phyloP scores from a whole-genome alignment of 2,797 vertebrate species.

The Siniperca scherzeri region DNA sequence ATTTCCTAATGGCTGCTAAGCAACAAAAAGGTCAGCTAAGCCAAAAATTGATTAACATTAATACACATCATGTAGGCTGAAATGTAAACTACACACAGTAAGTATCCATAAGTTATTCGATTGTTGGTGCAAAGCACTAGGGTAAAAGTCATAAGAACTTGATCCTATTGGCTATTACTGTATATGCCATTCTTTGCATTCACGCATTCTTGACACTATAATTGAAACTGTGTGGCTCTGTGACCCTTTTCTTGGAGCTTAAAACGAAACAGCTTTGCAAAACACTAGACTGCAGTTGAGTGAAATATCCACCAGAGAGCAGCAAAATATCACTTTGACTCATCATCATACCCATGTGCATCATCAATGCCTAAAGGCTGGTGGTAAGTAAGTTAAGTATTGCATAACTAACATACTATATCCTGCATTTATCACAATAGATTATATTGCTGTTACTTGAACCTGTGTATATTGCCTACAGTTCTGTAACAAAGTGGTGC shows the following conservation, averaged over 20 bases:
- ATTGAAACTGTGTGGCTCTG: neutral
- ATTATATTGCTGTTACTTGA: neutral
- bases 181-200: neutral
- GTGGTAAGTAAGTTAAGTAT: neutral
- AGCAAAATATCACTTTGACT: slow-evolving; percentile 53
- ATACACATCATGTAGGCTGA: neutral
- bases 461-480: neutral
- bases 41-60: neutral
- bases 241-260: neutral
- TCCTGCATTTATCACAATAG: neutral
- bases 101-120: neutral
- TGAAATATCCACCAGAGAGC: slow-evolving; percentile 63
- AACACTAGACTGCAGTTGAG: slow-evolving; percentile 30
- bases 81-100: neutral
- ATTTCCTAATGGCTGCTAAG: neutral
- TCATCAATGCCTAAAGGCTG: neutral
- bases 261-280: neutral
- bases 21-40: neutral
- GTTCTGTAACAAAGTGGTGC: neutral
- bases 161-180: neutral
- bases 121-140: neutral
- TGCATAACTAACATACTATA: neutral
- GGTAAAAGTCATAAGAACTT: neutral
- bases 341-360: no score
- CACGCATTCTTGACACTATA: neutral